phyloP scores from a whole-genome alignment of 2,888 invertebrate genomes.

The Euphydryas editha region DNA sequence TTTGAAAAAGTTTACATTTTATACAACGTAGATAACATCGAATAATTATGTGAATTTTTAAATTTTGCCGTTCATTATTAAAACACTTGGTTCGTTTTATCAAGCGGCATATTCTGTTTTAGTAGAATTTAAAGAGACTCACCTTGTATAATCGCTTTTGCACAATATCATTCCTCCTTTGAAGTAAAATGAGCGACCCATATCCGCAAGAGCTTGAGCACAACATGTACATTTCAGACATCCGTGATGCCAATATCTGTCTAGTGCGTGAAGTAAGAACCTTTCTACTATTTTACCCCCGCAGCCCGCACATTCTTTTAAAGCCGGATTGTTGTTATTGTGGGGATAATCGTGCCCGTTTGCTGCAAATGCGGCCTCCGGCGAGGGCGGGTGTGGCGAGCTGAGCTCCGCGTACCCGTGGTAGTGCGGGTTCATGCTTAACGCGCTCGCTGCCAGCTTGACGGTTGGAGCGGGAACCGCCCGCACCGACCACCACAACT shows the following conservation, averaged over 20 bases:
- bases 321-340: conserved; percentile 84
- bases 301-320: conserved; percentile 95
- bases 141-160: conserved; percentile 98
- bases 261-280: conserved; percentile 95
- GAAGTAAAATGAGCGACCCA: conserved; percentile 96
- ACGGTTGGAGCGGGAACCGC: conserved; percentile 85
- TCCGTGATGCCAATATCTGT: conserved; percentile 97
- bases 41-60: background rate
- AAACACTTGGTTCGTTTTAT: background rate
- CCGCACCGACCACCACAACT: conserved; percentile 78
- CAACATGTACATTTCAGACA: conserved; percentile 97
- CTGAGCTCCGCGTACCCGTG: conserved; percentile 92
- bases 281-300: conserved; percentile 96
- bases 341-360: conserved; percentile 85
- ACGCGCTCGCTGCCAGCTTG: conserved; percentile 94
- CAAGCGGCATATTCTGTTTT: background rate
- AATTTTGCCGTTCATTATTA: background rate
- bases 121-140: conserved; percentile 61
- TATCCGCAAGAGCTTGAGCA: conserved; percentile 93
- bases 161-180: conserved; percentile 97
- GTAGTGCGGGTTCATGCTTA: conserved; percentile 96
- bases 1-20: conserved; percentile 14
- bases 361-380: conserved; percentile 87
- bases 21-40: background rate
- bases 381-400: conserved; percentile 90